phyloP scores from a whole-genome alignment of 2,113 vertebrate species.

The Marmota monax region DNA sequence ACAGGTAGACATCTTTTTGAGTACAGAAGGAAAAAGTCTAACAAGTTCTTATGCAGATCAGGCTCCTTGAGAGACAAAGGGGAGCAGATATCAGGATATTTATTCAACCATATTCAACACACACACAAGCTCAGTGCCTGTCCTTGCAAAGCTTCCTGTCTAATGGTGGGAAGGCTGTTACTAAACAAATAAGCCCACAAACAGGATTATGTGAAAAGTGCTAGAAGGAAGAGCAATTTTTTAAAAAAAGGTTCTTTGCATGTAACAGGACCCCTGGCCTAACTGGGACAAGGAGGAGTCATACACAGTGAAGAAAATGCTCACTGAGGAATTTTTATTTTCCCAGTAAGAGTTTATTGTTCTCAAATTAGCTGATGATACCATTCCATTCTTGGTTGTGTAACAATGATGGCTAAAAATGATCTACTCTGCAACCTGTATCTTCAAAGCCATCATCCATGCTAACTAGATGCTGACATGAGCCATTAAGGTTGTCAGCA shows the following conservation, averaged over 20 bases:
- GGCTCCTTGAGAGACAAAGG: background rate
- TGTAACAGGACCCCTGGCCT: background rate
- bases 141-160: background rate
- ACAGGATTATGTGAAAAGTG: background rate
- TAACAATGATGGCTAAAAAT: background rate
- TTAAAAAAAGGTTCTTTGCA: background rate
- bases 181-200: slow-evolving; percentile 33
- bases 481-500: background rate
- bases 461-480: background rate
- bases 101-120: slow-evolving; percentile 1
- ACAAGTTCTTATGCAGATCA: background rate
- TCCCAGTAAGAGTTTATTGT: background rate
- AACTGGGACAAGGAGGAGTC: background rate
- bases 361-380: background rate
- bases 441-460: background rate
- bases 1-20: slow-evolving; percentile 23
- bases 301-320: background rate
- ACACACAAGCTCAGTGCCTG: background rate
- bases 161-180: background rate
- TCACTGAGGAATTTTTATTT: background rate
- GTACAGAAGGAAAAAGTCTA: background rate
- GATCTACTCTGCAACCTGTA: background rate
- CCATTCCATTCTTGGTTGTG: background rate
- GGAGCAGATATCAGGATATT: background rate
- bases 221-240: background rate